Base-by-base conservation (phyloP, 2,113 vertebrate species). In the Phoxinus phoxinus region DNA sequence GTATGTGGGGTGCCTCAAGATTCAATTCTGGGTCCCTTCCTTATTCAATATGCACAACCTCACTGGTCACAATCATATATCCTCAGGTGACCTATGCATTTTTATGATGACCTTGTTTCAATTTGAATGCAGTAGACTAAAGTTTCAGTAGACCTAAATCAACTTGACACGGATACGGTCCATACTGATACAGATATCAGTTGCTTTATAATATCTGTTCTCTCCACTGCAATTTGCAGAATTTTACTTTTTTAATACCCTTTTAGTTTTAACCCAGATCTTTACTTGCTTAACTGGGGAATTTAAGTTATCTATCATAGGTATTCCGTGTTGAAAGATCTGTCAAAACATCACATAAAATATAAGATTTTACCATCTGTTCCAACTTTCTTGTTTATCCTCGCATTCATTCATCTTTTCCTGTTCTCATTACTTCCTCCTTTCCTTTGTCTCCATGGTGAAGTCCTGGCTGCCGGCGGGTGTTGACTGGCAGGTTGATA, bases 361-460 rank as follows among this genome's bases (percentile, higher is more conserved):
- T 61, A 51, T 76, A 53, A 11, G 44, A 65, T 63, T 78, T 78
- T 73, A 19, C 23, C 35, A 32, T 27, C 53, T 51, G 10, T 58
- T 69, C 58, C n/a, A 30, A 59, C 19, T 76, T 69, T 87, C 83
- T 41, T 69, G 76, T 65, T 51, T 41, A 61, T 53, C 6, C 46
- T 84, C 48, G 51, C 53, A 63, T 84, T 63, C n/a, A 61, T 83
- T 41, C 25, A 21, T 71, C 17, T 75, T 80, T 65, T 87, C 30
- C 32, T 72, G 59, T 61, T 85, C 56, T 78, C 46, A 32, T n/a
- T 72, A 23, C 61, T 8, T 53, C 51, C 51, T 46, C 69, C 30
- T 51, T 53, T 63, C 35, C 11, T 30, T 27, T n/a, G 76, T 88
- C 85, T 86, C 85, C 81, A 88, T 84, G 81, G 87, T 59, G 82